Evolutionary conservation across 2,113 vertebrate genomes (phyloP).

Genomic region (Bothrops jararaca): DNA sequence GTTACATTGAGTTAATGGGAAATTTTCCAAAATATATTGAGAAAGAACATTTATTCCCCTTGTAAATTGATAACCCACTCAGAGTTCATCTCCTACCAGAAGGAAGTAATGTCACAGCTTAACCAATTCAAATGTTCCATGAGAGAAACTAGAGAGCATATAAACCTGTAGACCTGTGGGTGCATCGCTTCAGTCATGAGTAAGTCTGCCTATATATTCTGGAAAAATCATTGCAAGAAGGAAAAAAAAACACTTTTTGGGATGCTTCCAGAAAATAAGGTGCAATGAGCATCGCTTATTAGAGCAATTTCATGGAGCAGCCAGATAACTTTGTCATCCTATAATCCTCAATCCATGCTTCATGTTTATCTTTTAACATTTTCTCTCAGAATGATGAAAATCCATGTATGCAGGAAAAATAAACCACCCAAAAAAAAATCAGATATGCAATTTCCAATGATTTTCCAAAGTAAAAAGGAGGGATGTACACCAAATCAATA

Average conservation of each 20-base stretch:
- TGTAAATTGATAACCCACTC: background rate
- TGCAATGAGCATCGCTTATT: background rate
- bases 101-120: background rate
- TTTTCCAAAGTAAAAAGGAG: background rate
- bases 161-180: background rate
- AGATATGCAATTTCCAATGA: background rate
- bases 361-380: background rate
- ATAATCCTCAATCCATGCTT: background rate
- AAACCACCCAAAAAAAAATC: background rate
- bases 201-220: slow-evolving; percentile 23
- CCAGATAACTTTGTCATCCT: background rate
- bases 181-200: background rate
- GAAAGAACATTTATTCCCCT: slow-evolving; percentile 18
- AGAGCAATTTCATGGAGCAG: background rate
- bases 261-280: background rate
- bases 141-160: slow-evolving; percentile 4
- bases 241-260: background rate
- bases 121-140: background rate
- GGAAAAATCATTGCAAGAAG: slow-evolving; percentile 8
- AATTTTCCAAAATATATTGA: slow-evolving; percentile 27
- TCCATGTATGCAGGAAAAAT: background rate
- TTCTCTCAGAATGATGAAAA: background rate
- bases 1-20: slow-evolving; percentile 17
- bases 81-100: slow-evolving; percentile 6
- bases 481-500: background rate